Evolutionary conservation across 23 tunicate genomes (phyloP), one percentile per base, ranked within the genome.

Genomic region (Trididemnum clinides): DNA sequence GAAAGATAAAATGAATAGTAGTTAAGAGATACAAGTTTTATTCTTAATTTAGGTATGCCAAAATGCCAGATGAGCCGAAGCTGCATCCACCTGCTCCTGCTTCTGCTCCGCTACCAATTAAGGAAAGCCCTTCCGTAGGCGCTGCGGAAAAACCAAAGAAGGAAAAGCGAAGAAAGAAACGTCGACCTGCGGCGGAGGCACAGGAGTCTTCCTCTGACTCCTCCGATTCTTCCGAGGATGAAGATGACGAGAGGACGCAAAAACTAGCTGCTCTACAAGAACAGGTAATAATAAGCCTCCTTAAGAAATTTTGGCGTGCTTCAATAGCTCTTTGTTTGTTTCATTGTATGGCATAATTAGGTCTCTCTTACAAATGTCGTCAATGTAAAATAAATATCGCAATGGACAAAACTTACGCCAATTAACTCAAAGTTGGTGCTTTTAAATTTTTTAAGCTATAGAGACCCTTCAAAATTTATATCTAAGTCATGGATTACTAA

Each of bases 61-160:
- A 91, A 74, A 91, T 91, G 96, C 96, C 96, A 2, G 96, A 91
- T 50, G 96, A 91, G 58, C 90, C 90, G 0, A 75, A 78, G 64
- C 37, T 36, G 6, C 70, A 21, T 80, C 7, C 22, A 10, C 57
- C 30, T 74, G 58, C 26, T 22, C 27, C 80, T 22, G 39, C 39
- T 28, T 18, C 12, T 30, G 65, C 65, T 12, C 28, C 50, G 51
- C 21, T 51, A 29, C 28, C 57, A 12, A 1, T 28, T 29, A 73
- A 73, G 6, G 57, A 73, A 39, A 4, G 10, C 3, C n/a, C 2
- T 22, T 20, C 80, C 2, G 57, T 29, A 3, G 23, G 6, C 6
- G 3, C 80, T 28, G n/a, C 72, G 1, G 90, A 86, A 44, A 86
- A 86, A 64, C 51, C 49, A 2, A 86, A 86, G 50, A 72, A 72